Evolutionary conservation across 2,113 vertebrate genomes (phyloP).

Genomic region (Oxygymnocypris stewartii): DNA sequence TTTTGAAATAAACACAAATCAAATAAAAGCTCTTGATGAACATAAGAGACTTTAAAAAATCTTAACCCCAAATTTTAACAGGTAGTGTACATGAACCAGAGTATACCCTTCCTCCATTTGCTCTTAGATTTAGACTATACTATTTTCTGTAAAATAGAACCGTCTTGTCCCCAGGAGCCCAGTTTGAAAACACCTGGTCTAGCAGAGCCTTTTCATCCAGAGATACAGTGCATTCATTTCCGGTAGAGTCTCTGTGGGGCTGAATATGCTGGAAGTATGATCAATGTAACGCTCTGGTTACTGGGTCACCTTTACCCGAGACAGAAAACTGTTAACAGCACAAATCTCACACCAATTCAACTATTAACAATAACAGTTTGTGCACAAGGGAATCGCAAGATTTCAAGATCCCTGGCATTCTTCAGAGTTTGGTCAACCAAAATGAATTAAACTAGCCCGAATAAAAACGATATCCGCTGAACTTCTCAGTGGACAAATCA

Average conservation of each 20-base stretch:
- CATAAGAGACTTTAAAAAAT: not conserved
- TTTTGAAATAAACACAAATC: not conserved
- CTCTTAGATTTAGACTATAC: not conserved
- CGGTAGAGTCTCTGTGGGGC: not conserved
- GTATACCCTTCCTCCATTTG: not conserved
- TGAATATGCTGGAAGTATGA: not conserved
- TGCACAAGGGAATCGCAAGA: too few relatives aligned
- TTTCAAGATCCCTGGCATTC: too few relatives aligned
- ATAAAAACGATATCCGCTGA: too few relatives aligned
- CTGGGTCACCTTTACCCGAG: not conserved
- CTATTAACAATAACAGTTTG: not conserved
- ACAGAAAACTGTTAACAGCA: not conserved
- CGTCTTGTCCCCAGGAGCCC: not conserved
- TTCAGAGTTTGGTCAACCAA: too few relatives aligned
- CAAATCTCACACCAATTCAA: not conserved
- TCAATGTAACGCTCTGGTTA: not conserved
- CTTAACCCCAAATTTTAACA: not conserved
- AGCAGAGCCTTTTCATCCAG: not conserved
- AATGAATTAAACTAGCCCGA: too few relatives aligned
- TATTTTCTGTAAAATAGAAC: not conserved
- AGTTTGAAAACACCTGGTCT: not conserved
- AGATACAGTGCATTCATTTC: not conserved
- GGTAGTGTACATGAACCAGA: not conserved
- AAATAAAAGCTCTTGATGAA: not conserved
- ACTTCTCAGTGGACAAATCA: too few relatives aligned